These are phyloP conservation scores for Ammodramus savannarum DNA, from an alignment of 2,113 vertebrate species.

Conservation along the genomic window DNA sequence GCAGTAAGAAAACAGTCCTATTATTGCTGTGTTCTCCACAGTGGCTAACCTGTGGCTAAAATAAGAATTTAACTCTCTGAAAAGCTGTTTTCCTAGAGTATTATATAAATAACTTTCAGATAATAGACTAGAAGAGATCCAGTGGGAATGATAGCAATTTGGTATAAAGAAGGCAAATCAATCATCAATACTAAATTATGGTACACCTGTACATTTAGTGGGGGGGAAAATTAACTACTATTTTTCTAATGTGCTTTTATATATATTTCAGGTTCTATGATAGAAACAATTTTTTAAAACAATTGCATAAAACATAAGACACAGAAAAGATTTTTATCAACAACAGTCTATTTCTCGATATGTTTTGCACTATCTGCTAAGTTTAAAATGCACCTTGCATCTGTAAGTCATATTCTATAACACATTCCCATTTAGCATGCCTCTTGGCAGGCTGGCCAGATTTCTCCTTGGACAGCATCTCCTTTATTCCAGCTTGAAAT, in stretches of 20 bases:
- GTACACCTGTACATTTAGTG: not conserved
- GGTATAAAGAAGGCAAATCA: not conserved
- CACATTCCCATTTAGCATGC: not conserved
- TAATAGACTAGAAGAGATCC: not conserved
- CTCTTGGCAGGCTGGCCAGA: not conserved
- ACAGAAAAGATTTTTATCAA: not conserved
- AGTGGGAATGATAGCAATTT: not conserved
- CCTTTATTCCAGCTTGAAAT: not conserved
- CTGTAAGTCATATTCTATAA: not conserved
- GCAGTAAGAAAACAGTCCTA: not conserved
- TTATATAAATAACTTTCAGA: not conserved
- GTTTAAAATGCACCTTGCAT: not conserved
- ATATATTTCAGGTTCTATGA: not conserved
- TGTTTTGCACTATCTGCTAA: not conserved
- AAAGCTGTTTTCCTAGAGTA: not conserved
- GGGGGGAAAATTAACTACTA: not conserved
- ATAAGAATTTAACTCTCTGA: not conserved
- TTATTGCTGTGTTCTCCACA: not conserved
- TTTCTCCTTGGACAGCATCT: not conserved
- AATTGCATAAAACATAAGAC: not conserved
- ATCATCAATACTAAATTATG: not conserved
- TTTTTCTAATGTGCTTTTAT: not conserved
- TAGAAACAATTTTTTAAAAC: fast-evolving
- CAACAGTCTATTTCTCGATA: not conserved
- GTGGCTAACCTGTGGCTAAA: not conserved